Conservation (phyloP, 2,888 invertebrate genomes). For the Eutolmus rufibarbis region DNA sequence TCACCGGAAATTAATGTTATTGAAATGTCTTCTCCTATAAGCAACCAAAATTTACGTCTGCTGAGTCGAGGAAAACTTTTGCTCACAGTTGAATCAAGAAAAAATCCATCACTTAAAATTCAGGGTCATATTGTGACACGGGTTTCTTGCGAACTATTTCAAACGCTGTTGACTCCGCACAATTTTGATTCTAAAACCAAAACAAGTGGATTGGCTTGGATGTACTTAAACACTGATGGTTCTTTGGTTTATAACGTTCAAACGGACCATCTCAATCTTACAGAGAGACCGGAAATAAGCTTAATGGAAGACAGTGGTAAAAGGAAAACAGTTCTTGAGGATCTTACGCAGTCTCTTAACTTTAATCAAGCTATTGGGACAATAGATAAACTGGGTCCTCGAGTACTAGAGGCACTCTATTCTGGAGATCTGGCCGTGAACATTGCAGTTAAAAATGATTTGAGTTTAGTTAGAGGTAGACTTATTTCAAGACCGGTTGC, state of each 20-base stretch:
- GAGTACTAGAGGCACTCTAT: conserved; percentile 83
- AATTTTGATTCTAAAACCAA: conserved; percentile 62
- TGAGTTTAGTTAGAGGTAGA: conserved; percentile 71
- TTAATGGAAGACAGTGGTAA: conserved; percentile 77
- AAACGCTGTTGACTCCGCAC: conserved; percentile 71
- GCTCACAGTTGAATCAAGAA: conserved; percentile 74
- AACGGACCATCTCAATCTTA: conserved; percentile 70
- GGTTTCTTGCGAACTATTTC: conserved; percentile 82
- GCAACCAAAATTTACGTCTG: conserved; percentile 76
- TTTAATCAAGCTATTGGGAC: conserved; percentile 76
- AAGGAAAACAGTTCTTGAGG: conserved; percentile 76
- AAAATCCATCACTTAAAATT: conserved; percentile 71
- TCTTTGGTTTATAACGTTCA: conserved; percentile 79
- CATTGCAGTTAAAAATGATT: conserved; percentile 70
- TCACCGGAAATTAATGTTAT: conserved; percentile 78
- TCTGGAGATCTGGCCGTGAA: conserved; percentile 81
- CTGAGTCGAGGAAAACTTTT: conserved; percentile 79
- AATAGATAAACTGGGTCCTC: conserved; percentile 77
- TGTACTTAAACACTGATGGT: conserved; percentile 80
- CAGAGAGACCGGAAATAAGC: conserved; percentile 72
- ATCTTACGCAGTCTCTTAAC: conserved; percentile 69
- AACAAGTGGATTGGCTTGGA: conserved; percentile 77
- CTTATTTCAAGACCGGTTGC: conserved; percentile 74
- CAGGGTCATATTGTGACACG: conserved; percentile 77
- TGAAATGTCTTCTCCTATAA: conserved; percentile 80